Conservation (phyloP, 2,113 vertebrate species). For the Fulmarus glacialis region DNA sequence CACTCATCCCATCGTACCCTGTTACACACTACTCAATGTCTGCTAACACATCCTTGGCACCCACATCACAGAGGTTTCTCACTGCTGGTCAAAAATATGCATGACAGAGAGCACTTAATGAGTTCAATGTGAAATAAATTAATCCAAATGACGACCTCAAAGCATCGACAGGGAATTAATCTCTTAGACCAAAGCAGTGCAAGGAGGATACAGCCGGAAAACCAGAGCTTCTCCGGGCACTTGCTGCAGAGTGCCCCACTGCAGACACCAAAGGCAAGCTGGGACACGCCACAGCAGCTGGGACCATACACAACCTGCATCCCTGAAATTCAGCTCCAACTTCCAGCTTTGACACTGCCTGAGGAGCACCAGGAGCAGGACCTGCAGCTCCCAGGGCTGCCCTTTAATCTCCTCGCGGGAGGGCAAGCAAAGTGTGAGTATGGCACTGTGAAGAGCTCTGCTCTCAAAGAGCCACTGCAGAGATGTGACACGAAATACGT, state of each 20-base stretch:
- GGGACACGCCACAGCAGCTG: background rate
- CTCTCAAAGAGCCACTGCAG: background rate
- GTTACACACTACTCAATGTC: background rate
- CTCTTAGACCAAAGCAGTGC: background rate
- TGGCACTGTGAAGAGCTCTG: background rate
- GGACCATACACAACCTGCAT: background rate
- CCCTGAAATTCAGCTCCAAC: background rate
- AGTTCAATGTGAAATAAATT: background rate
- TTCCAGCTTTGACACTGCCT: background rate
- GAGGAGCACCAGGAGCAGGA: background rate
- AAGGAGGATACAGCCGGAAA: background rate
- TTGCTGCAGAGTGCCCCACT: background rate
- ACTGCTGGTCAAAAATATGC: background rate
- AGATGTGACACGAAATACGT: background rate
- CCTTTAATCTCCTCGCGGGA: background rate
- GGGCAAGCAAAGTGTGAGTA: background rate
- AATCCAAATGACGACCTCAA: background rate
- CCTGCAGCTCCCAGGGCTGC: rapidly evolving
- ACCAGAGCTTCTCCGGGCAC: background rate
- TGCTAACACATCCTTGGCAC: background rate
- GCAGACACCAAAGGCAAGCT: background rate
- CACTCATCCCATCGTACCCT: background rate
- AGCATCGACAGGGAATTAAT: background rate
- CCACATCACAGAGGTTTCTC: background rate
- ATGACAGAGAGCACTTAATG: background rate